phyloP scores from a whole-genome alignment of 2,113 vertebrate species.

The Sturnus vulgaris region DNA sequence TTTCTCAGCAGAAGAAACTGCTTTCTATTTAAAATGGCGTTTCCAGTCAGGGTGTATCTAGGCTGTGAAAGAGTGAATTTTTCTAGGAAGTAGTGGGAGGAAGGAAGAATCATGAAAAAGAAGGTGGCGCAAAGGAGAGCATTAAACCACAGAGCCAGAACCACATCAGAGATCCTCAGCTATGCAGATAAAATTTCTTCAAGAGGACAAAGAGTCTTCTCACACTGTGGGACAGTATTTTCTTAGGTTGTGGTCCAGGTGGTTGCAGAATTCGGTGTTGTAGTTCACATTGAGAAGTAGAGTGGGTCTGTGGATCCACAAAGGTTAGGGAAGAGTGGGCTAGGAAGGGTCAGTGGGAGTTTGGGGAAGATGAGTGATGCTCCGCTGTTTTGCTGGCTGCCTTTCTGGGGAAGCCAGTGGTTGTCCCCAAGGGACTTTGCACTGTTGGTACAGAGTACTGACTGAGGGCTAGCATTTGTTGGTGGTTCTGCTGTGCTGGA shows the following conservation, averaged over 20 bases:
- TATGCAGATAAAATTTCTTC: neutral
- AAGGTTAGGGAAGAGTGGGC: neutral
- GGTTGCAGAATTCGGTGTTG: neutral
- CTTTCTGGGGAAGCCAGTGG: neutral
- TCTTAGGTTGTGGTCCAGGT: neutral
- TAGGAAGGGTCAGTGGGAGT: neutral
- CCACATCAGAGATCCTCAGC: neutral
- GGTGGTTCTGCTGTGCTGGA: neutral
- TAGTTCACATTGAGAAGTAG: rapidly evolving
- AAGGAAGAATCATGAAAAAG: neutral
- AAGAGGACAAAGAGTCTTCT: neutral
- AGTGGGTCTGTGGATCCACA: neutral
- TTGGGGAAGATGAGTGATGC: neutral
- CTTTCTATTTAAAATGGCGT: conserved; percentile 4
- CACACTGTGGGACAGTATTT: neutral
- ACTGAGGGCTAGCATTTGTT: neutral
- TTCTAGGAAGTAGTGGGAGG: conserved; percentile 36
- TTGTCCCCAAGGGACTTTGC: neutral
- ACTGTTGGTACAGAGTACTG: neutral
- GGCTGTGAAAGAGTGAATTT: neutral
- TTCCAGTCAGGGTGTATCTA: neutral
- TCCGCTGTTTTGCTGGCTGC: neutral
- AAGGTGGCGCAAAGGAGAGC: neutral
- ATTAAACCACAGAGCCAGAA: neutral
- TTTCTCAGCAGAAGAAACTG: neutral